These are phyloP conservation scores for Butastur rufipennis DNA, from an alignment of 2,113 vertebrate genomes.

Conservation along the genomic window DNA sequence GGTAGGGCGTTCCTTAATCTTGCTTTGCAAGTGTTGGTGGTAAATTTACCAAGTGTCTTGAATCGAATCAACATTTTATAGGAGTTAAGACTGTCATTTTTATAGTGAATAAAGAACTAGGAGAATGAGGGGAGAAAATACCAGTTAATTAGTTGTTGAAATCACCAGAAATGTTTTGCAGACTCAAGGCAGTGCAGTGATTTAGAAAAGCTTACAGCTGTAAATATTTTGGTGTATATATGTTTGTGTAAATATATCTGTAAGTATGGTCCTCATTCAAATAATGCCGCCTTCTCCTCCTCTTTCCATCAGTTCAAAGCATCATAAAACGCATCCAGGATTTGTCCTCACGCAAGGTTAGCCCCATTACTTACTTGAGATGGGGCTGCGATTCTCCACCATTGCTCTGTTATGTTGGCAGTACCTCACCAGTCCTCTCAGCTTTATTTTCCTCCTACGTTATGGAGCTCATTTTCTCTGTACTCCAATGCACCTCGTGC, in stretches of 20 bases:
- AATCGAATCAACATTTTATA: constrained; percentile 72
- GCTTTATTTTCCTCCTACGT: background rate
- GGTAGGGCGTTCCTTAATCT: constrained; percentile 72
- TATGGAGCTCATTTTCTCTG: background rate
- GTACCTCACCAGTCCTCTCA: background rate
- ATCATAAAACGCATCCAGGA: background rate
- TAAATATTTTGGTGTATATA: constrained; percentile 21
- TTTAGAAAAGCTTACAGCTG: background rate
- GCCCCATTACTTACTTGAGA: background rate
- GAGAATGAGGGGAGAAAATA: background rate
- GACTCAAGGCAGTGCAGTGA: background rate
- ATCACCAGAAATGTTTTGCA: background rate
- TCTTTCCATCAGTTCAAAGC: background rate
- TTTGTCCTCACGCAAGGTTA: background rate
- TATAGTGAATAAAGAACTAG: background rate
- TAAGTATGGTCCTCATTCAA: background rate
- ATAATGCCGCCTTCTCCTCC: background rate
- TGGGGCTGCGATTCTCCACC: background rate
- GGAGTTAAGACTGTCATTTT: constrained; percentile 69
- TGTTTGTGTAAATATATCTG: background rate
- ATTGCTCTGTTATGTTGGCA: background rate
- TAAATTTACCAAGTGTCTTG: constrained; percentile 75
- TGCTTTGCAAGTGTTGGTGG: constrained; percentile 74
- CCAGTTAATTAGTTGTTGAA: background rate
- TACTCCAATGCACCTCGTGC: background rate